phyloP scores from a whole-genome alignment of 1,140 invertebrate species.

The Anadara kagoshimensis region DNA sequence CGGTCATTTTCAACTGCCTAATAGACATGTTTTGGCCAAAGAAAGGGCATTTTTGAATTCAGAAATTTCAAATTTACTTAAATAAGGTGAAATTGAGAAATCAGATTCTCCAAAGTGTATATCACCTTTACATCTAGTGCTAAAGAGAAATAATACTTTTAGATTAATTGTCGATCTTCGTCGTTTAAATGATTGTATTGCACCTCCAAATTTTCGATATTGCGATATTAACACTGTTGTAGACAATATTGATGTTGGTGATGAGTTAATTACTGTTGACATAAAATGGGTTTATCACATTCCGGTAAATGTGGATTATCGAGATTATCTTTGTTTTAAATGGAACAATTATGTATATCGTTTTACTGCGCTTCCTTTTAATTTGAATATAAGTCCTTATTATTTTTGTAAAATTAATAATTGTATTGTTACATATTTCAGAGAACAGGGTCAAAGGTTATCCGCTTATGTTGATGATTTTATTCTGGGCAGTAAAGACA shows the following conservation, averaged over 20 bases:
- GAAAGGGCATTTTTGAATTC: slow-evolving; percentile 17
- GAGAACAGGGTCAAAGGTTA: slow-evolving; percentile 19
- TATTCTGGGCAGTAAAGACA: no score
- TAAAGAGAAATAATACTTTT: slow-evolving; percentile 1
- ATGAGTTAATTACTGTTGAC: slow-evolving; percentile 22
- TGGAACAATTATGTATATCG: no score
- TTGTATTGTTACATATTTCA: slow-evolving; percentile 29
- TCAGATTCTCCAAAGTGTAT: background rate
- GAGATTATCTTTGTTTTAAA: no score
- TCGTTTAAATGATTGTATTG: background rate
- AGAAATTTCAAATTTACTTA: no score
- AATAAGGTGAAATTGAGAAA: slow-evolving; percentile 10
- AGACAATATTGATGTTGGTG: slow-evolving; percentile 8
- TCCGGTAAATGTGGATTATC: slow-evolving; percentile 12
- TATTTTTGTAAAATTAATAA: slow-evolving; percentile 29
- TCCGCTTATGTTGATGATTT: slow-evolving; percentile 43
- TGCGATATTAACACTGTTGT: slow-evolving; percentile 17
- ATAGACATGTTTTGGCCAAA: slow-evolving; percentile 1
- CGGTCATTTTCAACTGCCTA: slow-evolving; percentile 1
- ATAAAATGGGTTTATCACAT: slow-evolving; percentile 38
- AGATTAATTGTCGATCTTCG: slow-evolving; percentile 19
- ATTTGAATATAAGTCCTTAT: slow-evolving; percentile 24
- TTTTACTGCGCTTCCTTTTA: slow-evolving; percentile 33
- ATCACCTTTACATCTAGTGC: slow-evolving; percentile 13
- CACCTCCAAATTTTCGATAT: slow-evolving; percentile 12